A percentile compares a stretch with the other conserved stretches of the same genome.
Evolutionary conservation across 1,140 invertebrate genomes (phyloP).

Genomic region (Cydia splendana): DNA sequence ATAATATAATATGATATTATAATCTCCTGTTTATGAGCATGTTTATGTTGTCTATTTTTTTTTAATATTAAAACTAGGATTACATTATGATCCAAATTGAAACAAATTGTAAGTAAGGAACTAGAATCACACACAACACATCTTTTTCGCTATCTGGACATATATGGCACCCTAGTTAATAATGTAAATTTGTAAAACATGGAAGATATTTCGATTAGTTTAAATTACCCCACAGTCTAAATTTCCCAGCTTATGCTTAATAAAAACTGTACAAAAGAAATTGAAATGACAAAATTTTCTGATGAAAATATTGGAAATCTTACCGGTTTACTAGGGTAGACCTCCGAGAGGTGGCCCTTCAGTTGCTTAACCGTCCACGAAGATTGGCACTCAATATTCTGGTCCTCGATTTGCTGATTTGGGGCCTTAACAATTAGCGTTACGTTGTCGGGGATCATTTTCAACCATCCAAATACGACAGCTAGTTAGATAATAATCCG

Average conservation of each 20-base stretch:
- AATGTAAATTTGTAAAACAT: too few species aligned
- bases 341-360: conserved; percentile 90
- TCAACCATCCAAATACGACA: conserved; percentile 53
- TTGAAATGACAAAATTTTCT: neutral
- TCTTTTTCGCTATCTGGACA: too few species aligned
- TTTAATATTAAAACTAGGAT: neutral
- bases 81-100: neutral
- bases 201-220: too few species aligned
- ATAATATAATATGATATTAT: too few species aligned
- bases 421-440: conserved; percentile 92
- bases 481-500: conserved; percentile 60
- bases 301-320: conserved; percentile 57
- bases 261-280: neutral
- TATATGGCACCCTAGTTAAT: too few species aligned
- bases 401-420: conserved; percentile 93
- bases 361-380: conserved; percentile 92
- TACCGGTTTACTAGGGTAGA: conserved; percentile 95
- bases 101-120: too few species aligned
- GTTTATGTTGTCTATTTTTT: neutral
- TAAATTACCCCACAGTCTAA: too few species aligned
- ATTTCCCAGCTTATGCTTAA: too few species aligned
- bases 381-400: conserved; percentile 89
- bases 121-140: too few species aligned
- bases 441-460: conserved; percentile 81
- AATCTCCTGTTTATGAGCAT: too few species aligned